A percentile compares a stretch with the other conserved stretches of the same genome.
Conservation (phyloP, 2,888 invertebrate genomes). For the Noctua janthe region DNA sequence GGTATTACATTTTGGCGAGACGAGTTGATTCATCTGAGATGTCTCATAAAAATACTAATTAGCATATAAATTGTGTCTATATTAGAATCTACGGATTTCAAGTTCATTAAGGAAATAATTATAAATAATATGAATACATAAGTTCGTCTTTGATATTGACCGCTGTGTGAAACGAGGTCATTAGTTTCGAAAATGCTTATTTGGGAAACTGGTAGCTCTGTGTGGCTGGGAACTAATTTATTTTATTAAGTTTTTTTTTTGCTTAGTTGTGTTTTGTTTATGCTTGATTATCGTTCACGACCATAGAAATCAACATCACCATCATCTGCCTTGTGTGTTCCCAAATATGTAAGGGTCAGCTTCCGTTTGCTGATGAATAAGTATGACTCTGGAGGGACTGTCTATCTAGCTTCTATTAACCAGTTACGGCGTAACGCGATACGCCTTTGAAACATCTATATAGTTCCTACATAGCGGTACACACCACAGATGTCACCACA, state of each 20-base stretch:
- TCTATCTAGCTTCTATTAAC: background rate
- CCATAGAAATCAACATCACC: background rate
- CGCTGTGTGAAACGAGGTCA: conserved; percentile 6
- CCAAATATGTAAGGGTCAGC: background rate
- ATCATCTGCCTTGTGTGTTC: background rate
- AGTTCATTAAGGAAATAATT: conserved; percentile 31
- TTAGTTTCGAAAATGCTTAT: background rate
- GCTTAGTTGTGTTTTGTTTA: background rate
- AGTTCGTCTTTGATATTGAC: conserved; percentile 34
- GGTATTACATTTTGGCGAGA: conserved; percentile 18
- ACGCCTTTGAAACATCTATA: background rate
- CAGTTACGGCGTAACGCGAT: background rate
- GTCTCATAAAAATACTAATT: conserved; percentile 40
- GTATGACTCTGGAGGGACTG: too few relatives aligned
- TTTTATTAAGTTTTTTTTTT: background rate
- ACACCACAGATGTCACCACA: too few relatives aligned
- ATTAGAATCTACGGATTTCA: conserved; percentile 22
- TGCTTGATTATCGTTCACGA: background rate
- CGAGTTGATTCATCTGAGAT: conserved; percentile 42
- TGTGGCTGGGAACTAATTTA: background rate
- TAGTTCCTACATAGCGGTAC: background rate
- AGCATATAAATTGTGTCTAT: conserved; percentile 53
- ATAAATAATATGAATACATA: background rate
- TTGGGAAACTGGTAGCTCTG: conserved; percentile 6
- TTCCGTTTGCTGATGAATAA: background rate